Evolutionary conservation across 2,888 invertebrate genomes (phyloP).

Genomic region (Terebella lapidaria): DNA sequence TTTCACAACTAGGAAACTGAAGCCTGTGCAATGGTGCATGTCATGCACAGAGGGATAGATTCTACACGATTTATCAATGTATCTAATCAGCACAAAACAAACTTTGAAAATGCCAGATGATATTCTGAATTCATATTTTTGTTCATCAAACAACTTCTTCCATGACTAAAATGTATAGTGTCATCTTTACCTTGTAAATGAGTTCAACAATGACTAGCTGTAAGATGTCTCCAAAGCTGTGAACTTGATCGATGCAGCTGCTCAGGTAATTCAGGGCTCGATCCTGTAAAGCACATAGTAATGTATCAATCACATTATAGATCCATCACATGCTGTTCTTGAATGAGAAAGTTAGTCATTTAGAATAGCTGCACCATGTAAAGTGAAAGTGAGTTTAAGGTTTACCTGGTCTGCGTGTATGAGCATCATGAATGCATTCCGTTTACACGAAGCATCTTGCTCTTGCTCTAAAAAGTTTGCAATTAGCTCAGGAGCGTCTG

Average conservation of each 20-base stretch:
- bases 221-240: constrained; percentile 88
- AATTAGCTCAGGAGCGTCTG: constrained; percentile 96
- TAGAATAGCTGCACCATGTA: too few species aligned
- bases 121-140: too few species aligned
- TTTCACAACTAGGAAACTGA: too few species aligned
- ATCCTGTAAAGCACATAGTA: constrained; percentile 63
- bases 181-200: constrained; percentile 88
- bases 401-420: constrained; percentile 78
- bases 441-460: constrained; percentile 97
- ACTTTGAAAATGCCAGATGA: too few species aligned
- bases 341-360: too few species aligned
- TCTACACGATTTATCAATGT: too few species aligned
- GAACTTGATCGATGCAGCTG: constrained; percentile 84
- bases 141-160: not conserved
- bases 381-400: too few species aligned
- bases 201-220: constrained; percentile 98
- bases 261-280: constrained; percentile 87
- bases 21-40: too few species aligned
- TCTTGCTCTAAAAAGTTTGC: constrained; percentile 91
- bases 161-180: not conserved
- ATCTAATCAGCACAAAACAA: too few species aligned
- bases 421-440: constrained; percentile 98
- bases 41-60: not conserved
- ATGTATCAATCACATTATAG: too few species aligned
- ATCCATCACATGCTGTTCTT: too few species aligned